A percentile compares a stretch with the other conserved stretches of the same genome.
Conservation (phyloP, 2,797 vertebrate genomes). For the Gephyroberyx darwinii region DNA sequence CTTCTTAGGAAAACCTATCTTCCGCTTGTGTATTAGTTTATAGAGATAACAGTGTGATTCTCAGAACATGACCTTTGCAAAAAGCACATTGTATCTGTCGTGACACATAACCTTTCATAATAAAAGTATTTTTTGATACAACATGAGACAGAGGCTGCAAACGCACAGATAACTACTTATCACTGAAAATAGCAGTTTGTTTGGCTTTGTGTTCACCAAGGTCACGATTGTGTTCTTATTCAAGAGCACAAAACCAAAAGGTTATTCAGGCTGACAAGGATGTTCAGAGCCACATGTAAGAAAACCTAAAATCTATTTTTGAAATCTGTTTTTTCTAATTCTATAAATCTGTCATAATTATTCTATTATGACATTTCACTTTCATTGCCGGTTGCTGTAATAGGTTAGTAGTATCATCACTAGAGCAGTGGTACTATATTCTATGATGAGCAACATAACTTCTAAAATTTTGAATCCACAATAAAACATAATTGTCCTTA, state of each 20-base stretch:
- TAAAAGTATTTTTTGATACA: constrained; percentile 7
- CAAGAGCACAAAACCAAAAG: neutral
- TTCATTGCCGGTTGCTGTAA: neutral
- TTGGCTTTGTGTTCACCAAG: constrained; percentile 37
- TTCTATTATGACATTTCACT: neutral
- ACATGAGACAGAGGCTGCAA: constrained; percentile 8
- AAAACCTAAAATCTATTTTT: neutral
- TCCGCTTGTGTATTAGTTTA: neutral
- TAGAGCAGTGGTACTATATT: too few relatives aligned
- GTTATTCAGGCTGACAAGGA: neutral
- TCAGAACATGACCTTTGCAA: constrained; percentile 30
- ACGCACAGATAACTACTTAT: constrained; percentile 28
- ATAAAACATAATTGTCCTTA: too few relatives aligned
- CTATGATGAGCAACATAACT: too few relatives aligned
- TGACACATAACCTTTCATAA: constrained; percentile 5
- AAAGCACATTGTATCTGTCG: constrained; percentile 25
- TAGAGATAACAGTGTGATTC: constrained; percentile 7
- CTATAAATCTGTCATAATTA: neutral
- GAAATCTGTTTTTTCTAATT: too few relatives aligned
- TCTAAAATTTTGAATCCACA: too few relatives aligned
- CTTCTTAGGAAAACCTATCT: neutral
- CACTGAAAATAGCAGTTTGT: constrained; percentile 13
- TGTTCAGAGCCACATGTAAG: neutral
- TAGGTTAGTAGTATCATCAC: neutral
- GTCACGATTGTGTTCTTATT: constrained; percentile 22